phyloP scores from a whole-genome alignment of 2,113 vertebrate genomes.

The Rafetus swinhoei region DNA sequence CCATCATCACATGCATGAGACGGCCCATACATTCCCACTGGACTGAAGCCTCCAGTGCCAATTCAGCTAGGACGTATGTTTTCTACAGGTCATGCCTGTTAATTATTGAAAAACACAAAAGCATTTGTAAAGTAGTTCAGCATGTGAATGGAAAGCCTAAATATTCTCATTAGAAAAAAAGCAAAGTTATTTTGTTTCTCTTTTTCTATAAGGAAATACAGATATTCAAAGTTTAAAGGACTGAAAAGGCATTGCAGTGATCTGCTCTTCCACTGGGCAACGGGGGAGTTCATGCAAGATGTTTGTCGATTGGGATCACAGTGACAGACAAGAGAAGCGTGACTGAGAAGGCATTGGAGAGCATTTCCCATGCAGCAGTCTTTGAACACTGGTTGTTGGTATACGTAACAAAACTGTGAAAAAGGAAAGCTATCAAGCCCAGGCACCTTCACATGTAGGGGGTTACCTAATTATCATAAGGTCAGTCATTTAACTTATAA shows the following conservation, averaged over 20 bases:
- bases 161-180: neutral
- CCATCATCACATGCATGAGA: neutral
- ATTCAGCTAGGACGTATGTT: neutral
- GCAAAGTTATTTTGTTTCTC: fast-evolving
- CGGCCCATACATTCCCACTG: neutral
- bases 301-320: neutral
- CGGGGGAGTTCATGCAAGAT: neutral
- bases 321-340: neutral
- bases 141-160: fast-evolving
- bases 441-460: neutral
- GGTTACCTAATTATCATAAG: neutral
- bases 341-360: fast-evolving
- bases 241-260: neutral
- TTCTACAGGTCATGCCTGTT: neutral
- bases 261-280: neutral
- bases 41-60: neutral
- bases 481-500: neutral
- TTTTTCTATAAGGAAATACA: fast-evolving
- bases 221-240: neutral
- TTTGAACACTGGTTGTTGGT: neutral
- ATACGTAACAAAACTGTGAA: neutral
- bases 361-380: neutral
- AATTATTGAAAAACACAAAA: neutral
- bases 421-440: neutral
- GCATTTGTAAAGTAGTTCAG: neutral